Conservation (phyloP, 2,113 vertebrate species). For the Salvelinus alpinus region DNA sequence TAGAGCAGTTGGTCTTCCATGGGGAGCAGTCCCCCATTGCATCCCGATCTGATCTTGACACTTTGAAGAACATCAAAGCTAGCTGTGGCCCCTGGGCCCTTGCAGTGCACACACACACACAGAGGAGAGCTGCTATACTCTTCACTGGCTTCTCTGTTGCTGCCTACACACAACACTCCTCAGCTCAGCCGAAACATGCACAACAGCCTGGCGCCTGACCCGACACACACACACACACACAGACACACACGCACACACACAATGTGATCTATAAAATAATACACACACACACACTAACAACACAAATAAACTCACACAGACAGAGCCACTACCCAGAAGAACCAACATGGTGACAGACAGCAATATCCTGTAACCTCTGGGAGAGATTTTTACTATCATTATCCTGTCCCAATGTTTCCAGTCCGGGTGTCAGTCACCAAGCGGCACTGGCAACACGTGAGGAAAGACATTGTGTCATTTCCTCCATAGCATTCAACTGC, state of each 20-base stretch:
- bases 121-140: neutral
- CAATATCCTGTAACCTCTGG: neutral
- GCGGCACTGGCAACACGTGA: neutral
- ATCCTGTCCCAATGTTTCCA: neutral
- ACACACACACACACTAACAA: neutral
- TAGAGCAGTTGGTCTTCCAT: constrained; percentile 20
- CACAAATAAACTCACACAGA: neutral
- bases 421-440: neutral
- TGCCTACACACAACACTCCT: constrained; percentile 47
- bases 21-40: constrained; percentile 50
- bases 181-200: no score
- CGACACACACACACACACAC: neutral
- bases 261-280: no score
- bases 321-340: neutral
- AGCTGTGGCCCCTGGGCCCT: constrained; percentile 69
- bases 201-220: constrained; percentile 56
- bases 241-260: neutral
- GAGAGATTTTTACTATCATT: neutral
- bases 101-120: constrained; percentile 26
- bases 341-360: neutral
- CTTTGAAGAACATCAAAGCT: constrained; percentile 77
- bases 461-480: neutral
- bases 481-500: constrained; percentile 7
- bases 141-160: constrained; percentile 66
- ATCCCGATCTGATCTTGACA: constrained; percentile 70